A percentile compares a stretch with the other conserved stretches of the same genome.
These are phyloP conservation scores for Drosophila leonis DNA, from an alignment of 2,888 invertebrate genomes.

Conservation along the genomic window DNA sequence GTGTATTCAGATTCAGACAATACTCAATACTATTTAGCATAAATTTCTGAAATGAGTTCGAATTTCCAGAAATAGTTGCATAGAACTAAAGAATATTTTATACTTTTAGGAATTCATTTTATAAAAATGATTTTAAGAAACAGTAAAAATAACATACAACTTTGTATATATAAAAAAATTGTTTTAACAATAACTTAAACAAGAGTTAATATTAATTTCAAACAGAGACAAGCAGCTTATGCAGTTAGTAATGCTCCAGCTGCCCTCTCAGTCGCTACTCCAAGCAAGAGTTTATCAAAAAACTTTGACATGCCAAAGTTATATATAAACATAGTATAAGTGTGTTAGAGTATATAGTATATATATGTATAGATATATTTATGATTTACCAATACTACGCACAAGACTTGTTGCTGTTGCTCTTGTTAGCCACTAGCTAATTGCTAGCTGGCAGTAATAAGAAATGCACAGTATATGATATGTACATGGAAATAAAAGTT, in stretches of 20 bases:
- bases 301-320: conserved; percentile 23
- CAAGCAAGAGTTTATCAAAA: conserved; percentile 22
- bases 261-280: not conserved
- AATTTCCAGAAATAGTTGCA: no score
- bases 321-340: not conserved
- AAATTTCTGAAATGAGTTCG: no score
- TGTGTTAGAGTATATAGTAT: not conserved
- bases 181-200: not conserved
- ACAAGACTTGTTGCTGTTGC: conserved; percentile 66
- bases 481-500: conserved; percentile 64
- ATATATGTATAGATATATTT: conserved; percentile 7
- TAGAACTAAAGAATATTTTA: no score
- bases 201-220: not conserved
- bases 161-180: not conserved
- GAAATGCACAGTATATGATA: conserved; percentile 68
- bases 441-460: conserved; percentile 58
- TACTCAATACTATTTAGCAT: no score
- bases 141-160: no score
- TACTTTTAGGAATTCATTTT: no score
- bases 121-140: no score
- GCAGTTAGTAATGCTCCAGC: not conserved
- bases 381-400: conserved; percentile 67
- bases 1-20: no score
- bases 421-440: conserved; percentile 59
- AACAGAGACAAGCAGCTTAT: not conserved